A percentile compares a stretch with the other conserved stretches of the same genome.
Conservation (phyloP, 2,113 vertebrate genomes). For the Chlamydotis undulata region DNA sequence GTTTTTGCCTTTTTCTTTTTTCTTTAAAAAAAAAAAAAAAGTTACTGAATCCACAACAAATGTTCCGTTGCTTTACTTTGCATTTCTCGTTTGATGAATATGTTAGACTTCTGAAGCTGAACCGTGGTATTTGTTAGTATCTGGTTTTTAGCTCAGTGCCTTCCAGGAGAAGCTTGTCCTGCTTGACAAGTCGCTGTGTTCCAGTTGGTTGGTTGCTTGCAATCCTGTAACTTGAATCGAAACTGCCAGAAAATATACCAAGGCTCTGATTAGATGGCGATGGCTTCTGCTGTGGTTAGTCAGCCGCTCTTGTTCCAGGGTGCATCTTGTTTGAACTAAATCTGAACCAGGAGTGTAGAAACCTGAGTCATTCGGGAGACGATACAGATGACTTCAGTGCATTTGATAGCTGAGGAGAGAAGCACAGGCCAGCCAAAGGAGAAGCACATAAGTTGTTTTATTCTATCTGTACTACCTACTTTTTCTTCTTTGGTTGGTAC, state of each 20-base stretch:
- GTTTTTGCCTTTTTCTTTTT: not conserved
- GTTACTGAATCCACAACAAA: not conserved
- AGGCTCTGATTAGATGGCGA: not conserved
- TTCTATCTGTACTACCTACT: not conserved
- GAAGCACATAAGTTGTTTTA: not conserved
- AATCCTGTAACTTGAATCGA: not conserved
- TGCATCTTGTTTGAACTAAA: not conserved
- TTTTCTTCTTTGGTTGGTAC: not conserved
- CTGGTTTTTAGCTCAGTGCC: fast-evolving
- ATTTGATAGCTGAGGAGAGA: not conserved
- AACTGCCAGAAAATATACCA: not conserved
- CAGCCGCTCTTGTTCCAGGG: not conserved
- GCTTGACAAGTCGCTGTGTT: not conserved
- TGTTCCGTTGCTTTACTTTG: not conserved
- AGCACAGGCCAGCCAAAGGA: not conserved
- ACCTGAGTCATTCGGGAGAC: not conserved
- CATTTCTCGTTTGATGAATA: not conserved
- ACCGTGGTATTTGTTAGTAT: not conserved
- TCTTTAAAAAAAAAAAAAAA: not conserved
- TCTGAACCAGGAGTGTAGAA: not conserved
- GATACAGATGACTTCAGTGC: not conserved
- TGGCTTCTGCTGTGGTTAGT: not conserved
- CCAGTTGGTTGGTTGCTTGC: not conserved
- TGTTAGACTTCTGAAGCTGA: not conserved
- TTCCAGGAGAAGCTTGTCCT: not conserved